phyloP scores from a whole-genome alignment of 2,888 invertebrate genomes.

The Monoplex corrugatus region DNA sequence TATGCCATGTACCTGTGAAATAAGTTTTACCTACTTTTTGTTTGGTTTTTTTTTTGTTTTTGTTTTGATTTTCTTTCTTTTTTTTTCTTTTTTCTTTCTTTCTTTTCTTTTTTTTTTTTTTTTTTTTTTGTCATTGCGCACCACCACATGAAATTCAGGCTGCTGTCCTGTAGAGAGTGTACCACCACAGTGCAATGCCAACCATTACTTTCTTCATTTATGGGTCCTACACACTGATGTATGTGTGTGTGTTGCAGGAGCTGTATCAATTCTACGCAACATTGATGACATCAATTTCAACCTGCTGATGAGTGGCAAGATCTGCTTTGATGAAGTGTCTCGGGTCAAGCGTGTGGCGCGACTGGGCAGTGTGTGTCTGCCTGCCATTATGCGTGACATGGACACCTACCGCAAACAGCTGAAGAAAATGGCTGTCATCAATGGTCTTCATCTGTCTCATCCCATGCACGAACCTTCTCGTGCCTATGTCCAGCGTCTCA shows the following conservation, averaged over 20 bases:
- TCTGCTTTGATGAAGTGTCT: conserved; percentile 76
- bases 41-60: too few species aligned
- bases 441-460: conserved; percentile 71
- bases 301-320: conserved; percentile 78
- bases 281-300: conserved; percentile 79
- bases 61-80: too few species aligned
- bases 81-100: too few species aligned
- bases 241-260: conserved; percentile 76
- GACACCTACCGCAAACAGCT: conserved; percentile 72
- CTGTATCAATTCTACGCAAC: conserved; percentile 78
- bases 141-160: too few species aligned
- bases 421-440: conserved; percentile 71
- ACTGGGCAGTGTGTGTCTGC: conserved; percentile 73
- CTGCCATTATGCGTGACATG: conserved; percentile 78
- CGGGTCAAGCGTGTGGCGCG: conserved; percentile 76
- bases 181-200: too few species aligned
- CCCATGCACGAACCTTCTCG: conserved; percentile 63
- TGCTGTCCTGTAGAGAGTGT: too few species aligned
- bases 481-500: conserved; percentile 65
- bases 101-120: too few species aligned
- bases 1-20: too few species aligned
- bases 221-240: too few species aligned
- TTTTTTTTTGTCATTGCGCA: too few species aligned
- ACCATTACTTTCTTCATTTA: too few species aligned
- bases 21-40: too few species aligned